Percentiles rank a stretch among this genome's conserved stretches.
Conservation (phyloP, 1,140 invertebrate species). For the Sitophilus oryzae region DNA sequence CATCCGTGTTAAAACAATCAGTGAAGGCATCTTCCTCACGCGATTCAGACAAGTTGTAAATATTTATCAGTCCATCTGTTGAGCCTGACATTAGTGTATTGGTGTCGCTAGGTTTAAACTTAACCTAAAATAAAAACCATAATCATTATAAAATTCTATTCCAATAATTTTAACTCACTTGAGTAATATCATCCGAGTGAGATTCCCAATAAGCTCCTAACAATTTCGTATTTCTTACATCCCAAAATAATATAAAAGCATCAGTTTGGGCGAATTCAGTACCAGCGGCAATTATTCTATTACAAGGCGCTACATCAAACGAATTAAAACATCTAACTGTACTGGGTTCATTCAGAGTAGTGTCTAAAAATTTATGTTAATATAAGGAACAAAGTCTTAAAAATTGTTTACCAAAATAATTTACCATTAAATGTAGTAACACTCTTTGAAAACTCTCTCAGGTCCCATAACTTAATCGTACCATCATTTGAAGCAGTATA, state of each 20-base stretch:
- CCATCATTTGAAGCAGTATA: slow-evolving; percentile 57
- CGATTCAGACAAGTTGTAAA: slow-evolving; percentile 70
- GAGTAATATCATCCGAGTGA: slow-evolving; percentile 78
- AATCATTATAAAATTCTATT: slow-evolving; percentile 6
- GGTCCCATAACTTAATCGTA: slow-evolving; percentile 58
- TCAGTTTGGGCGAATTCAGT: slow-evolving; percentile 66
- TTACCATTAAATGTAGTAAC: slow-evolving; percentile 25
- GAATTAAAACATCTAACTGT: slow-evolving; percentile 55
- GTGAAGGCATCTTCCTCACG: slow-evolving; percentile 76
- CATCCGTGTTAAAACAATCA: slow-evolving; percentile 77
- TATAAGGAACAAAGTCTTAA: slow-evolving; percentile 1
- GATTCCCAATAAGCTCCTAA: slow-evolving; percentile 82
- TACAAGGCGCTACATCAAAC: slow-evolving; percentile 71
- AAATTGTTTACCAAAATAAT: not conserved
- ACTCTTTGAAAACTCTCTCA: slow-evolving; percentile 53
- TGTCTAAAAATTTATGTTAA: slow-evolving; percentile 27
- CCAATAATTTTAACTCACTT: slow-evolving; percentile 45
- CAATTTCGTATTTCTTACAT: slow-evolving; percentile 59
- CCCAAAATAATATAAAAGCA: slow-evolving; percentile 78
- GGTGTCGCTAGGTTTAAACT: slow-evolving; percentile 68
- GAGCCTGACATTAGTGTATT: slow-evolving; percentile 69
- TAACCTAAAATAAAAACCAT: slow-evolving; percentile 26
- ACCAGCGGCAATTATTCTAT: slow-evolving; percentile 68
- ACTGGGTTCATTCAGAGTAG: slow-evolving; percentile 34
- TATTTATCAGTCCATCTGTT: slow-evolving; percentile 79